Percentiles rank a stretch among this genome's conserved stretches.
Evolutionary conservation across 2,113 vertebrate species (phyloP).

Genomic region (Cyrtonyx montezumae): DNA sequence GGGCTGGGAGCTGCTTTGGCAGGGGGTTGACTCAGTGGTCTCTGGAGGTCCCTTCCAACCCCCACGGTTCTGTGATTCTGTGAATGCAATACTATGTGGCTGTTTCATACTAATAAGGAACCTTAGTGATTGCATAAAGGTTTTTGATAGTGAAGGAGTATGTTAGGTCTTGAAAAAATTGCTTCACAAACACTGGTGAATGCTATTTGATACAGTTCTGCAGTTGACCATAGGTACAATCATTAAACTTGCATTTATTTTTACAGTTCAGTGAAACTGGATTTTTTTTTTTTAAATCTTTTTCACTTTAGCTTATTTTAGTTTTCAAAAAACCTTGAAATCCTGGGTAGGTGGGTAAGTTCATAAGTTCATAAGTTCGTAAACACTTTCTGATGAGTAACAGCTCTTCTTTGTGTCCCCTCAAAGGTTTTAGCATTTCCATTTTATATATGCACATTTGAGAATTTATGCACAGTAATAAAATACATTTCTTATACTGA

Average conservation of each 20-base stretch:
- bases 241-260: not conserved
- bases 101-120: not conserved
- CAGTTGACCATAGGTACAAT: not conserved
- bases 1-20: too few relatives aligned
- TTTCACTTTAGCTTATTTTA: not conserved
- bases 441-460: conserved; percentile 47
- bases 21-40: too few relatives aligned
- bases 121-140: not conserved
- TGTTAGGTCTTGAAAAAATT: not conserved
- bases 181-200: not conserved
- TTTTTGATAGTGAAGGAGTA: not conserved
- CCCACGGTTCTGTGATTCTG: too few relatives aligned
- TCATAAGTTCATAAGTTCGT: too few relatives aligned
- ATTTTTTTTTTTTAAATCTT: not conserved
- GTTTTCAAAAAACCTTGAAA: conserved; percentile 21
- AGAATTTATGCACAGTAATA: conserved; percentile 45
- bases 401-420: not conserved
- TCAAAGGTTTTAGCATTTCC: conserved; percentile 37
- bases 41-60: too few relatives aligned
- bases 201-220: not conserved
- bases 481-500: not conserved
- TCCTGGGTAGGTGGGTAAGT: not conserved
- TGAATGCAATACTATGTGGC: not conserved
- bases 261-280: not conserved
- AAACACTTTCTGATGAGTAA: not conserved